Conservation (phyloP, 2,797 vertebrate genomes). For the Gymnocypris eckloni region DNA sequence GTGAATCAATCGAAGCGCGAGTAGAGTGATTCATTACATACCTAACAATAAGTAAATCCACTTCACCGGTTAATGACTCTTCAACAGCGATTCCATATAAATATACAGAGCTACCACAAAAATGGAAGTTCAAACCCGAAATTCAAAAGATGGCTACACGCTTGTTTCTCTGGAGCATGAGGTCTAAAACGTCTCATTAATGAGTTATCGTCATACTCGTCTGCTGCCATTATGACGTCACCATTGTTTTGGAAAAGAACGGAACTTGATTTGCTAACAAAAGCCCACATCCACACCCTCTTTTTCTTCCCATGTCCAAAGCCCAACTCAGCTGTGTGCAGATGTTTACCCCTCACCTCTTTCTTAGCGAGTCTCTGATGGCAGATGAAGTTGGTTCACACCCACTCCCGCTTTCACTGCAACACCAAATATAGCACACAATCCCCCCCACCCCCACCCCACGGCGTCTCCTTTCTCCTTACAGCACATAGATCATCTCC, state of each 20-base stretch:
- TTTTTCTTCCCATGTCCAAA: background rate
- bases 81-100: too few relatives aligned
- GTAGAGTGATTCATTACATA: too few relatives aligned
- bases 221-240: background rate
- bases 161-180: background rate
- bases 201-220: background rate
- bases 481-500: slow-evolving; percentile 67
- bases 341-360: slow-evolving; percentile 28
- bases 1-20: too few relatives aligned
- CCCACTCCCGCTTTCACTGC: slow-evolving; percentile 75
- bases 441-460: slow-evolving; percentile 69
- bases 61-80: too few relatives aligned
- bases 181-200: background rate
- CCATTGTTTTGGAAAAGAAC: slow-evolving; percentile 18
- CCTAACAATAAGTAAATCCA: too few relatives aligned
- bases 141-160: background rate
- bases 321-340: slow-evolving; percentile 23
- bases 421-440: slow-evolving; percentile 81
- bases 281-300: background rate
- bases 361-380: slow-evolving; percentile 30
- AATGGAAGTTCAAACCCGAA: background rate
- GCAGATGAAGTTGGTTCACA: slow-evolving; percentile 70
- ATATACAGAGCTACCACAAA: background rate
- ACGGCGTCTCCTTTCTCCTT: slow-evolving; percentile 70
- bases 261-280: slow-evolving; percentile 11